These are phyloP conservation scores for Aphrophora alni DNA, from an alignment of 2,888 invertebrate species.

Conservation along the genomic window DNA sequence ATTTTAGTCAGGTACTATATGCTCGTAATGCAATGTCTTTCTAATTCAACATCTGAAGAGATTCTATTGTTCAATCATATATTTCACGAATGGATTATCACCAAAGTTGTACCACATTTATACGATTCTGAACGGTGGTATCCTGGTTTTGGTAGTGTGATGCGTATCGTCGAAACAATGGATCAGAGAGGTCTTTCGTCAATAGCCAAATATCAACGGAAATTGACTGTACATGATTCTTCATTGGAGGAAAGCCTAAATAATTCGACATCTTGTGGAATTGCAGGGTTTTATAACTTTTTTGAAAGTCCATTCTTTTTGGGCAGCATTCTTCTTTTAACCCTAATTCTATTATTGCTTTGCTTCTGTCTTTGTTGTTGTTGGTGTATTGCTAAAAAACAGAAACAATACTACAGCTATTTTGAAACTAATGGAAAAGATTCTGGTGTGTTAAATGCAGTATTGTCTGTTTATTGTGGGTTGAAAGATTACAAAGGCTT, in stretches of 20 bases:
- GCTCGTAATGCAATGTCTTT: constrained; percentile 45
- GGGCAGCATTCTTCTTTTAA: neutral
- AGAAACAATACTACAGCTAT: neutral
- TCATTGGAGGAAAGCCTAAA: neutral
- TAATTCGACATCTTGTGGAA: neutral
- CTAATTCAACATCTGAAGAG: constrained; percentile 39
- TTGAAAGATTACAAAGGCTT: constrained; percentile 12
- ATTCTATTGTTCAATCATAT: constrained; percentile 43
- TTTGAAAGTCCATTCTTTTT: neutral
- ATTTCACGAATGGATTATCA: constrained; percentile 36
- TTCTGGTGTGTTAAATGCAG: constrained; percentile 24
- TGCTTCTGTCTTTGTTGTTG: neutral
- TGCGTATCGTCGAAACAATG: constrained; percentile 49
- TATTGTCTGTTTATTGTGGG: constrained; percentile 31
- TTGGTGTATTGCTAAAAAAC: neutral
- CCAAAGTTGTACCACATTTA: constrained; percentile 38
- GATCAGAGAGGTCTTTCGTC: constrained; percentile 42
- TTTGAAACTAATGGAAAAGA: neutral
- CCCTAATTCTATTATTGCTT: constrained; percentile 10
- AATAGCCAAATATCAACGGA: neutral
- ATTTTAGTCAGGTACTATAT: constrained; percentile 47
- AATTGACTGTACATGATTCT: neutral
- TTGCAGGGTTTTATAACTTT: neutral
- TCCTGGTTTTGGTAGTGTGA: constrained; percentile 48
- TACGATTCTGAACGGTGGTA: constrained; percentile 46